These are phyloP conservation scores for Urophycis tenuis DNA, from an alignment of 2,797 vertebrate species.

Conservation along the genomic window DNA sequence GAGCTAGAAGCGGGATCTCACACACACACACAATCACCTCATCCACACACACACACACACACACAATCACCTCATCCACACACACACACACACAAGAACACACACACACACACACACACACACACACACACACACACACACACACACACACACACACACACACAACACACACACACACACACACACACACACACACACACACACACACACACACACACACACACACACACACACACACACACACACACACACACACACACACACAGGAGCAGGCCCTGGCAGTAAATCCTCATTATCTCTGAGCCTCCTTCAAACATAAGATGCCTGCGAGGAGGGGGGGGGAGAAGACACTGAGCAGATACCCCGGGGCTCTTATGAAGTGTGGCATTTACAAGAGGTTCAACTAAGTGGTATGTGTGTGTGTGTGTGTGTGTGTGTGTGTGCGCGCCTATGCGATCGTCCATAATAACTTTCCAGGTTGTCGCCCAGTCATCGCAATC, in stretches of 20 bases:
- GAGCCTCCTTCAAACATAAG: slow-evolving; percentile 23
- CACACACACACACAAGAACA: slow-evolving; percentile 12
- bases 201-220: slow-evolving; percentile 15
- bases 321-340: slow-evolving; percentile 15
- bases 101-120: slow-evolving; percentile 3
- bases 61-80: slow-evolving; percentile 6
- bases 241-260: slow-evolving; percentile 4
- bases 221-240: neutral
- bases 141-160: neutral
- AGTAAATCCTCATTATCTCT: slow-evolving; percentile 41
- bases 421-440: slow-evolving; percentile 6
- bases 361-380: slow-evolving; percentile 13
- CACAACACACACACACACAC: slow-evolving; percentile 1
- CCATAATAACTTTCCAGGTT: neutral
- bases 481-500: slow-evolving; percentile 12
- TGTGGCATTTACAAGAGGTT: slow-evolving; percentile 19
- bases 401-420: slow-evolving; percentile 17
- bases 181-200: slow-evolving; percentile 9
- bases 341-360: slow-evolving; percentile 25
- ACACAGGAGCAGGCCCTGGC: slow-evolving; percentile 9
- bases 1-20: too few species aligned
- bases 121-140: neutral
- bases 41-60: slow-evolving; percentile 8
- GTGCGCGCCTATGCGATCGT: neutral
- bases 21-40: neutral